Evolutionary conservation across 1,140 invertebrate genomes (phyloP).

Genomic region (Platyura marginata): DNA sequence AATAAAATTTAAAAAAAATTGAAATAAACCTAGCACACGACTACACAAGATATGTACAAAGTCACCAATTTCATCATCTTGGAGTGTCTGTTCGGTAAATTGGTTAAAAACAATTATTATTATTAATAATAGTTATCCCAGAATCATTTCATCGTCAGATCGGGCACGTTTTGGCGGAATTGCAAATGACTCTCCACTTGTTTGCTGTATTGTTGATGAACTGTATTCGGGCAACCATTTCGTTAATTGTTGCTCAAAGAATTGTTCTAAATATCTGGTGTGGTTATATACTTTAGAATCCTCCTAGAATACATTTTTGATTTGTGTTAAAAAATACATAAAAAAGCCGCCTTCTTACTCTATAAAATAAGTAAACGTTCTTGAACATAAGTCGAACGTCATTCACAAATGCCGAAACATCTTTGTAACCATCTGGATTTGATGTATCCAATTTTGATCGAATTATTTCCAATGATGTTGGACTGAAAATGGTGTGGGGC

Average conservation of each 20-base stretch:
- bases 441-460: slow-evolving; percentile 55
- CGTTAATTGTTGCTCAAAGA: slow-evolving; percentile 62
- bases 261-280: slow-evolving; percentile 66
- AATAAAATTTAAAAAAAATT: too few relatives aligned
- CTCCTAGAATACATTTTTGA: slow-evolving; percentile 47
- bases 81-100: too few relatives aligned
- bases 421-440: slow-evolving; percentile 50
- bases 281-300: slow-evolving; percentile 67
- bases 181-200: too few relatives aligned
- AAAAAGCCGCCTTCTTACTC: too few relatives aligned
- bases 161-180: too few relatives aligned
- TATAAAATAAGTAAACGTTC: slow-evolving; percentile 70
- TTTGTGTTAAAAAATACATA: too few relatives aligned
- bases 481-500: slow-evolving; percentile 48
- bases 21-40: too few relatives aligned
- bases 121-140: too few relatives aligned
- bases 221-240: slow-evolving; percentile 53
- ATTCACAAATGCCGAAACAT: slow-evolving; percentile 53
- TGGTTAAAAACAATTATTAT: too few relatives aligned
- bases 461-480: slow-evolving; percentile 71
- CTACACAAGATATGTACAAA: too few relatives aligned
- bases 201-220: background rate
- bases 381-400: slow-evolving; percentile 75
- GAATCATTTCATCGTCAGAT: too few relatives aligned
- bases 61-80: too few relatives aligned